Base-by-base conservation (phyloP, 2,888 invertebrate species). In the Pristionchus maxplancki region DNA sequence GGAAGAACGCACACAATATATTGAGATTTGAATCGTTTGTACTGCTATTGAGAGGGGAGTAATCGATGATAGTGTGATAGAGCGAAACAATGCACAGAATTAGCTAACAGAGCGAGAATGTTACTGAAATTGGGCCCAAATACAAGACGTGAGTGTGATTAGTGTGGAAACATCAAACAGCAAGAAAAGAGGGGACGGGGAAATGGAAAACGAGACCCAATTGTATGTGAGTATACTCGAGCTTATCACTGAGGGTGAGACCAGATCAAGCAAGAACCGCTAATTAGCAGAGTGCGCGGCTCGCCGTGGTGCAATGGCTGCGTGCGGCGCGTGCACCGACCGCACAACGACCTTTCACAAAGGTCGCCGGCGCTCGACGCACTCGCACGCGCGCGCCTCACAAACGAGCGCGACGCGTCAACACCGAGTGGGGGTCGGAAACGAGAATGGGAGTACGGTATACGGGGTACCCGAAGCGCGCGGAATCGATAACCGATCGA, bases 271-370 rank as follows among this genome's bases (percentile, higher is more conserved):
- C 34, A 48, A 28, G 37, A 53, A 53, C 82, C 37, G 50, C 82
- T n/a, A 15, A 40, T 11, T 20, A 50, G 53, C 53, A 83, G 82
- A 83, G 53, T 40, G 31, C 11, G 74, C 44, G 44, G 58, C 28
- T 11, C n/a, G 78, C 28, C 44, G 78, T 78, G 78, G 78, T 78
- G 78, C 78, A 48, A 78, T 78, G 78, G 78, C 78, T 13, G 78
- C 44, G 78, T 78, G 78, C 78, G 44, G 71, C 44, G 44, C 78
- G 78, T 44, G 78, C 28, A n/a, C 44, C 78, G 17, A 78, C 78
- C 78, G 44, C 78, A 78, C 78, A 31, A 53, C 82, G 82, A 83
- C 82, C 11, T 53, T 83, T 83, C 82, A 83, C 53, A 83, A 83
- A 83, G 34, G 53, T 83, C 82, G 78, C 17, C 78, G 78, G 78